phyloP scores from a whole-genome alignment of 2,888 invertebrate species.

The Lasioglossum vierecki region DNA sequence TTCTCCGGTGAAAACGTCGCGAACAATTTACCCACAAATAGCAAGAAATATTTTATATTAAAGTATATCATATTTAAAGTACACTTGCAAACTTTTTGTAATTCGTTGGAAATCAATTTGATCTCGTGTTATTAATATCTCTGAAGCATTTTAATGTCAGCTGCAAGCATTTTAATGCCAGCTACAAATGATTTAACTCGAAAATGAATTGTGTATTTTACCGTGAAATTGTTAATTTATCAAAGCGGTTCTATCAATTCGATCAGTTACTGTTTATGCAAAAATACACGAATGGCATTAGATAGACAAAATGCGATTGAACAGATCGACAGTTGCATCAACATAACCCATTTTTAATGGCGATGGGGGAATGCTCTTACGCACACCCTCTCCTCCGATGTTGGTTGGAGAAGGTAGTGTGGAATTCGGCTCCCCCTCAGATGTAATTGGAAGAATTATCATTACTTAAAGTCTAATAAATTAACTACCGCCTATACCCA shows the following conservation, averaged over 20 bases:
- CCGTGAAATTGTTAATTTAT: background rate
- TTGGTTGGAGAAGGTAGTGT: no score
- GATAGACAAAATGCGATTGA: no score
- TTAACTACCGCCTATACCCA: no score
- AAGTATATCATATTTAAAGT: no score
- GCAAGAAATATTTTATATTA: background rate
- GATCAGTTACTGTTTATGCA: background rate
- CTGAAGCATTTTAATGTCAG: background rate
- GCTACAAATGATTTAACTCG: background rate
- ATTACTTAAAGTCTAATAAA: no score
- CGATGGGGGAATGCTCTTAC: no score
- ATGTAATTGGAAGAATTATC: no score
- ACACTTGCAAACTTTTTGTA: background rate
- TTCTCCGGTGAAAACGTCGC: background rate
- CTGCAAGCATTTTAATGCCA: background rate
- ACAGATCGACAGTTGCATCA: no score
- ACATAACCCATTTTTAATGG: no score
- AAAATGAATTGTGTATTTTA: background rate
- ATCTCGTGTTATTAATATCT: background rate
- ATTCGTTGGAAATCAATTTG: background rate
- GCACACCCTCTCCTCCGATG: no score
- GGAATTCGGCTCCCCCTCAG: no score
- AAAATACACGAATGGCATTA: background rate
- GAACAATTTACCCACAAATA: background rate
- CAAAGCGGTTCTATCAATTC: background rate